These are phyloP conservation scores for Akabosia matsudoensis DNA, from an alignment of 1,140 invertebrate genomes.

Conservation along the genomic window DNA sequence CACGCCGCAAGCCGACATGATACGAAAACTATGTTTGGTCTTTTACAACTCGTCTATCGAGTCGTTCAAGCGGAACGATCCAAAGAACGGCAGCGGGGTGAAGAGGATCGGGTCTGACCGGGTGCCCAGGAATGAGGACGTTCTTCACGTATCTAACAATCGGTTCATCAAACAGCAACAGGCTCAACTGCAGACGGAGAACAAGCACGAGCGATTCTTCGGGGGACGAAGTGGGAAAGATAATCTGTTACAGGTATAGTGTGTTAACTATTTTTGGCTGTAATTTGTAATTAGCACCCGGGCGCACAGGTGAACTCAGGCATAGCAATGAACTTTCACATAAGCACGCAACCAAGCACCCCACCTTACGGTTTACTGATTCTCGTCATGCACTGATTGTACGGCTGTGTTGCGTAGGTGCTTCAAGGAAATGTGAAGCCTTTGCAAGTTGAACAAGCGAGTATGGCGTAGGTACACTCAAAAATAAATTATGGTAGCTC, in stretches of 20 bases:
- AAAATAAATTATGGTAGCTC: no score
- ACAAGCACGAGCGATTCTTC: background rate
- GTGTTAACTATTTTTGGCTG: background rate
- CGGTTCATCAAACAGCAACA: constrained; percentile 3
- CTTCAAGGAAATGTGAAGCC: no score
- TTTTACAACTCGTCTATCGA: constrained; percentile 2
- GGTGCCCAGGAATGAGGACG: background rate
- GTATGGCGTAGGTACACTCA: no score
- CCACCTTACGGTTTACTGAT: no score
- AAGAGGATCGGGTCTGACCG: background rate
- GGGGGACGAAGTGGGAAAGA: background rate
- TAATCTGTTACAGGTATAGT: background rate
- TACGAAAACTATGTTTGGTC: background rate
- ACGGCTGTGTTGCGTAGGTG: no score
- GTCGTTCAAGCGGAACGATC: background rate
- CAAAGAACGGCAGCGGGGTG: background rate
- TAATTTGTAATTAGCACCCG: background rate
- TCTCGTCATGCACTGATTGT: no score
- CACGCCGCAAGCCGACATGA: background rate
- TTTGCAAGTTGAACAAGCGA: no score
- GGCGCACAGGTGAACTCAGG: no score
- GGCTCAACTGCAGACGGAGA: background rate
- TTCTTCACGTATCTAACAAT: background rate
- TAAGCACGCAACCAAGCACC: no score
- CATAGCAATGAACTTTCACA: no score